phyloP scores from a whole-genome alignment of 92 coral and sea anemone species.

The Porites cylindrica region DNA sequence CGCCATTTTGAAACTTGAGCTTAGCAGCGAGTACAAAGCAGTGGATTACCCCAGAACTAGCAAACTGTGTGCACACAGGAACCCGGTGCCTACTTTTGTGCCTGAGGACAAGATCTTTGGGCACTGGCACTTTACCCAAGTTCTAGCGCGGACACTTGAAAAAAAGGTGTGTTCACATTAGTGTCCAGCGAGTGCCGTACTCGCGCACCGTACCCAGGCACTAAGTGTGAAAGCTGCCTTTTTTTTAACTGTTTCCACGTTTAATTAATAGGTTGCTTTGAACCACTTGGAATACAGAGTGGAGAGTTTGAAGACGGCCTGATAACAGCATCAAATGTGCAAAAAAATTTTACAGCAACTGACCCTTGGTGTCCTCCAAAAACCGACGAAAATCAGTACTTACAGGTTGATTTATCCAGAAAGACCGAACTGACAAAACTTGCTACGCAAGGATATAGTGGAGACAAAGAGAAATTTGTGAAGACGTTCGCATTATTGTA shows the following conservation, averaged over 20 bases:
- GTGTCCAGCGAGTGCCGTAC: not conserved
- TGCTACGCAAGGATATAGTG: slow-evolving; percentile 92
- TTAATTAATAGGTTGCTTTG: slow-evolving; percentile 77
- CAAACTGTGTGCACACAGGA: too few relatives aligned
- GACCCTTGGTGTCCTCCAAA: slow-evolving; percentile 98
- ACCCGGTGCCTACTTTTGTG: too few relatives aligned
- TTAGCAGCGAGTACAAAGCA: too few relatives aligned
- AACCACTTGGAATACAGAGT: slow-evolving; percentile 95
- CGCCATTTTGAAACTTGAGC: too few relatives aligned
- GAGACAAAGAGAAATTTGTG: slow-evolving; percentile 76
- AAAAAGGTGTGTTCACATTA: too few relatives aligned
- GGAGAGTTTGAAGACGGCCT: slow-evolving; percentile 95
- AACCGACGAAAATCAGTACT: slow-evolving; percentile 91
- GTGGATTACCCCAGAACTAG: too few relatives aligned
- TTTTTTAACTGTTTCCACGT: not conserved
- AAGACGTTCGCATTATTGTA: slow-evolving; percentile 83
- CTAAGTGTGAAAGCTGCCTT: not conserved
- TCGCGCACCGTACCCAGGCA: not conserved
- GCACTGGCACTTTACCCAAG: too few relatives aligned
- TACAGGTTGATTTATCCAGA: slow-evolving; percentile 92
- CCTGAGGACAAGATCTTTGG: too few relatives aligned
- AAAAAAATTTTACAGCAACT: slow-evolving; percentile 85
- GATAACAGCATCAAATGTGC: slow-evolving; percentile 87
- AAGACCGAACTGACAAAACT: slow-evolving; percentile 92
- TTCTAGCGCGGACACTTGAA: too few relatives aligned